Evolutionary conservation across 2,888 invertebrate species (phyloP).

Genomic region (Dorcus parallelipipedus): DNA sequence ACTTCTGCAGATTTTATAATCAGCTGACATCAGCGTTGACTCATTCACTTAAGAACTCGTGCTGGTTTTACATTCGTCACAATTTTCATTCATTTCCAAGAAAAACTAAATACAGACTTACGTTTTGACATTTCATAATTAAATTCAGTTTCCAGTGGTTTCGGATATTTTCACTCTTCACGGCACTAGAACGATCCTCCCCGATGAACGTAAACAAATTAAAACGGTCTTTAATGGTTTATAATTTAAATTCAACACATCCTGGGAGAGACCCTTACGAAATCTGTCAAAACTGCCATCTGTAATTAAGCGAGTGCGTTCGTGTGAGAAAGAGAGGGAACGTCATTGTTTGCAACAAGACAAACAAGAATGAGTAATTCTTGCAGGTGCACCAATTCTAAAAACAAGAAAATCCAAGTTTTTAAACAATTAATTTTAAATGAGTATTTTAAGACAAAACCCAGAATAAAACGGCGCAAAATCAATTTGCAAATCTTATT

Average conservation of each 20-base stretch:
- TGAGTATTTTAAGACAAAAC: too few species aligned
- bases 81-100: too few species aligned
- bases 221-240: neutral
- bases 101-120: constrained; percentile 15
- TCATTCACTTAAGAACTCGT: too few species aligned
- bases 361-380: too few species aligned
- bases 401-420: neutral
- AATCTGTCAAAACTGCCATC: neutral
- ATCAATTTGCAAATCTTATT: too few species aligned
- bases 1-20: too few species aligned
- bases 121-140: constrained; percentile 32
- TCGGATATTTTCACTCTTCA: neutral
- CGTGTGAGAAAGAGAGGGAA: neutral
- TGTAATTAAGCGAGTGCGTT: constrained; percentile 6
- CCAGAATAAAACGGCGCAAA: too few species aligned
- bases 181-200: neutral
- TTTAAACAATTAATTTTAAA: too few species aligned
- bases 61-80: too few species aligned
- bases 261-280: neutral
- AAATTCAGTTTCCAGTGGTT: constrained; percentile 4
- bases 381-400: neutral
- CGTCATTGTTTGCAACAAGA: neutral
- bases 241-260: constrained; percentile 7
- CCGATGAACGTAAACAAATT: too few species aligned
- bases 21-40: too few species aligned